phyloP scores from a whole-genome alignment of 2,888 invertebrate species.

The Petrolisthes manimaculis region DNA sequence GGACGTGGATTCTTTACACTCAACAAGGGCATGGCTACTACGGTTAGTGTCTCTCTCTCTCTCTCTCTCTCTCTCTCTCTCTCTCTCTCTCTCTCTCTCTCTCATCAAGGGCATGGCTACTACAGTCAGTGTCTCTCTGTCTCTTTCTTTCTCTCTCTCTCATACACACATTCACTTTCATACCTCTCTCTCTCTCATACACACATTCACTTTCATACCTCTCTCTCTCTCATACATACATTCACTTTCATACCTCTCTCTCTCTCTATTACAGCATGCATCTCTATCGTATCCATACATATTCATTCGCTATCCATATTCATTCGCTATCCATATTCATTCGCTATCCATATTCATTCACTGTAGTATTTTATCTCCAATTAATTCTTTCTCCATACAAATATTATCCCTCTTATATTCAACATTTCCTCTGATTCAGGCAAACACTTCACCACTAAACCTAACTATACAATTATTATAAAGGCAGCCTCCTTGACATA shows the following conservation, averaged over 20 bases:
- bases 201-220: background rate
- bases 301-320: background rate
- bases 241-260: constrained; percentile 17
- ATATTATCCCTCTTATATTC: too few relatives aligned
- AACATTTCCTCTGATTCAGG: too few relatives aligned
- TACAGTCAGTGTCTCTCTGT: background rate
- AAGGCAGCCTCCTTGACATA: too few relatives aligned
- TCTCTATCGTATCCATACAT: background rate
- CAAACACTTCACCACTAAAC: too few relatives aligned
- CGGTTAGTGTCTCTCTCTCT: constrained; percentile 29
- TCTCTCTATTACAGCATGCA: background rate
- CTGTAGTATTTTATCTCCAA: too few relatives aligned
- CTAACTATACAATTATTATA: too few relatives aligned
- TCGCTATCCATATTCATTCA: background rate
- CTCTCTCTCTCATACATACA: constrained; percentile 1
- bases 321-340: background rate
- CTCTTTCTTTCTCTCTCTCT: background rate
- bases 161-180: constrained; percentile 11
- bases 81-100: background rate
- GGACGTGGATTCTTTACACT: constrained; percentile 64
- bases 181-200: too few relatives aligned
- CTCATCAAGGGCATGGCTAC: background rate
- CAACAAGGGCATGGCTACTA: constrained; percentile 65
- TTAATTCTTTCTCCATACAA: too few relatives aligned
- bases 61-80: background rate